These are phyloP conservation scores for Ambastaia sidthimunki DNA, from an alignment of 2,797 vertebrate species.

Conservation along the genomic window DNA sequence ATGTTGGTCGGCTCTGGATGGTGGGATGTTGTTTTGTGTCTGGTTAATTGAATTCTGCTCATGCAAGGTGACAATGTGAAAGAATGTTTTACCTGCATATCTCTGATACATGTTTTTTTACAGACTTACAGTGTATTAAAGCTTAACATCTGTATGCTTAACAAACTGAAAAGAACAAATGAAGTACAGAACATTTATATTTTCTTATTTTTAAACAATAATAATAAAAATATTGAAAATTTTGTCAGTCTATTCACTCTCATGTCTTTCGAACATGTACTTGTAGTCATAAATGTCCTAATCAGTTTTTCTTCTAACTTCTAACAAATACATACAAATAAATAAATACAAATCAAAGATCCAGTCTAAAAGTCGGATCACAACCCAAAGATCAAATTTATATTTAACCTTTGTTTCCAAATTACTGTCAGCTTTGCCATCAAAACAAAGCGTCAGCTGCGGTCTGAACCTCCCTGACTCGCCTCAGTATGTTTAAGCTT, in stretches of 20 bases:
- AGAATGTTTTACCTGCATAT: not conserved
- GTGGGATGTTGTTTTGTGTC: constrained; percentile 14
- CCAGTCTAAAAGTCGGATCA: not conserved
- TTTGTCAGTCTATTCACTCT: not conserved
- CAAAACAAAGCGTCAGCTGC: constrained; percentile 9
- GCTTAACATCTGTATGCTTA: not conserved
- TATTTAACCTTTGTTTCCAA: constrained; percentile 26
- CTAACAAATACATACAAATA: not conserved
- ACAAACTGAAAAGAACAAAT: constrained; percentile 1
- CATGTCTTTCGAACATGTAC: not conserved
- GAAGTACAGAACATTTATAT: not conserved
- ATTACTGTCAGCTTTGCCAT: constrained; percentile 6
- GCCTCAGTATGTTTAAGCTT: constrained; percentile 27
- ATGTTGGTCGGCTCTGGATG: constrained; percentile 13
- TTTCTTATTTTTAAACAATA: not conserved
- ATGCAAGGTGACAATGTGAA: constrained; percentile 26
- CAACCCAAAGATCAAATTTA: not conserved
- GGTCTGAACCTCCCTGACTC: constrained; percentile 19
- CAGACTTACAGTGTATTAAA: not conserved
- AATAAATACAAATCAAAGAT: not conserved
- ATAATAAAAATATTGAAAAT: too few relatives aligned
- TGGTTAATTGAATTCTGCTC: constrained; percentile 50
- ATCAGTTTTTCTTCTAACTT: too few relatives aligned
- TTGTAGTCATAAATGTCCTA: not conserved
- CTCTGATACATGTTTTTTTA: constrained; percentile 5